These are phyloP conservation scores for Pantala flavescens DNA, from an alignment of 1,140 invertebrate genomes.

Conservation along the genomic window DNA sequence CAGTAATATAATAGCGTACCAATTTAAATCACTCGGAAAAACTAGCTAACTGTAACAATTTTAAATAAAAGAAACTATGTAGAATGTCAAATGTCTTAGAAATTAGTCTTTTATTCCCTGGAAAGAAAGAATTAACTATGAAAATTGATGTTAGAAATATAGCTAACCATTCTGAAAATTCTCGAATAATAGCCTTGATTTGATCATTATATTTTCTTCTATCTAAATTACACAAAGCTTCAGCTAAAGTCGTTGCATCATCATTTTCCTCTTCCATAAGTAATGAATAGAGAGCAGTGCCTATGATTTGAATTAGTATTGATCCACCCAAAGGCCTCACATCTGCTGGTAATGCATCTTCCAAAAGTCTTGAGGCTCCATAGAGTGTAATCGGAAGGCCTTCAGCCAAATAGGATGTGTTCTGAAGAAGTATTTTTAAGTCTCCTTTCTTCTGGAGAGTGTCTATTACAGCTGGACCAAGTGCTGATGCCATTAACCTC, in stretches of 20 bases:
- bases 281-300: slow-evolving; percentile 32
- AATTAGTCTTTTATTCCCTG: too few relatives aligned
- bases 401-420: slow-evolving; percentile 51
- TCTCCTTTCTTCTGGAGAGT: slow-evolving; percentile 15
- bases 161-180: background rate
- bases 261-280: slow-evolving; percentile 24
- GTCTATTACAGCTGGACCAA: slow-evolving; percentile 12
- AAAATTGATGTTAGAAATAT: too few relatives aligned
- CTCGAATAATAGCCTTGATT: background rate
- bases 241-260: slow-evolving; percentile 47
- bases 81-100: too few relatives aligned
- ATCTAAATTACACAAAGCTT: slow-evolving; percentile 65
- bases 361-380: slow-evolving; percentile 42
- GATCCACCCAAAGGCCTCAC: slow-evolving; percentile 51
- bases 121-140: too few relatives aligned
- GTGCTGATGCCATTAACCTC: background rate
- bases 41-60: too few relatives aligned
- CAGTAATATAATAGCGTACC: too few relatives aligned
- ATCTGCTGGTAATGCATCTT: slow-evolving; percentile 53
- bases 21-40: too few relatives aligned
- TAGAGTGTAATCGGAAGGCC: slow-evolving; percentile 47
- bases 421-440: slow-evolving; percentile 57
- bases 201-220: slow-evolving; percentile 30
- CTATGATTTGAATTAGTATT: slow-evolving; percentile 48
- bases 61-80: too few relatives aligned